Base-by-base conservation (phyloP, 1,140 invertebrate species). In the Branchinecta lindahli region DNA sequence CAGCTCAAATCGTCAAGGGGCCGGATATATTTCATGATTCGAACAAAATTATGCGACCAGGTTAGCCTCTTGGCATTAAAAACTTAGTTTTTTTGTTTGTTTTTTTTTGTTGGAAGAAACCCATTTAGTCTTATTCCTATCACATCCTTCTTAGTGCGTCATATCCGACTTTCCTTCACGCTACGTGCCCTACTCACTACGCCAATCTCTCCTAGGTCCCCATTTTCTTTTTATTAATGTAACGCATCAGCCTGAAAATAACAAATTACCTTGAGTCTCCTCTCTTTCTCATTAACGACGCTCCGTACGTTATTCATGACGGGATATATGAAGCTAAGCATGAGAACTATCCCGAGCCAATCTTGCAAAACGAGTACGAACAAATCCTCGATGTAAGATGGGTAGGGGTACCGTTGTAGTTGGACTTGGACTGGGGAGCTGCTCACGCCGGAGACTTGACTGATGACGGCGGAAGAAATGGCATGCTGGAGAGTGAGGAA, bases 281-380 rank as follows among this genome's bases (percentile, higher is more conserved):
- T 76, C 68, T 84, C 82, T 74, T 84, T 85, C 75, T 78, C 76
- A 66, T 77, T 67, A 44, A 76, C 75, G 73, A 84, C 80, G 72
- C 79, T 81, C 18, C 52, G 12, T 15, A 61, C 52, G 6, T 61
- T 61, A 20, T 61, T 61, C 52, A 61, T 61, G 52, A 61, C 52
- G 52, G 52, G 52, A 61, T 61, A 61, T 15, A 61, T 61, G 52
- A 61, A 61, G 12, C 52, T 20, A 61, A 61, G 52, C 52, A 61
- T 12, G 12, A 61, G 18, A 61, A 61, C 18, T 15, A 61, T 61
- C 12, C 12, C 52, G 4, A 61, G 18, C 12, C 12, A 61, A 61
- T 61, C 52, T 6, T 61, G 12, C 18, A 61, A 61, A 2, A 61
- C 52, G 12, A 61, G 18, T 20, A 61, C 52, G 6, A 61, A 61